Percentiles rank a stretch among this genome's conserved stretches.
Evolutionary conservation across 2,797 vertebrate species (phyloP).

Genomic region (Buceros bicornis): DNA sequence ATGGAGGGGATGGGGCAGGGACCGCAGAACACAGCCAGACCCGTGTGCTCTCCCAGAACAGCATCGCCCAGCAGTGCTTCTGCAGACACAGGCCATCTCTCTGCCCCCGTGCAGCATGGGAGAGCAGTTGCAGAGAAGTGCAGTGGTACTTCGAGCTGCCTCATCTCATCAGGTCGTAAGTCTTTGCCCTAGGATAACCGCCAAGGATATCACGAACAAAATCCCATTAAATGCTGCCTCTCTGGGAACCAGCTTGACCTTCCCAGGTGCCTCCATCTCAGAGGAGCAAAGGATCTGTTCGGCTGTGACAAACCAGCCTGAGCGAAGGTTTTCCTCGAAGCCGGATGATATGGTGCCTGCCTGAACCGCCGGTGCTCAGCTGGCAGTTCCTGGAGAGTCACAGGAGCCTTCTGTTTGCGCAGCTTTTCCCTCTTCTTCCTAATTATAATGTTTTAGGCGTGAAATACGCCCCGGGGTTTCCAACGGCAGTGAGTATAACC

Average conservation of each 20-base stretch:
- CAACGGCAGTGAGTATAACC: not conserved
- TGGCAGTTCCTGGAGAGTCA: slow-evolving; percentile 35
- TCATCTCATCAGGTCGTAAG: not conserved
- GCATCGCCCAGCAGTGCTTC: not conserved
- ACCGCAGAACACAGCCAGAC: not conserved
- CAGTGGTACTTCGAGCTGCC: not conserved
- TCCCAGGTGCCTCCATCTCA: not conserved
- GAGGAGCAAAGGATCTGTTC: not conserved
- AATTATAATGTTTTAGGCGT: not conserved
- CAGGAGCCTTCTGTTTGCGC: slow-evolving; percentile 19
- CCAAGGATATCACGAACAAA: not conserved
- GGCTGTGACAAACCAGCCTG: not conserved
- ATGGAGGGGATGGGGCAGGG: fast-evolving
- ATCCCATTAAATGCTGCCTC: not conserved
- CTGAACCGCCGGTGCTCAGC: not conserved
- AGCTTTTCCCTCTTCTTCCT: slow-evolving; percentile 17
- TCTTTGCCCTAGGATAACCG: not conserved
- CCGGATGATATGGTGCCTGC: fast-evolving
- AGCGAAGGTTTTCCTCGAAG: not conserved
- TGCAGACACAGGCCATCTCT: not conserved
- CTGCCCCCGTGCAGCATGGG: not conserved
- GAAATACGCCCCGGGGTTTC: slow-evolving; percentile 35
- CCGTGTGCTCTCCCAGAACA: not conserved
- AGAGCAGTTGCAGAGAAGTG: not conserved
- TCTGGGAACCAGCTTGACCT: not conserved